Conservation (phyloP, 2,797 vertebrate species). For the Phalanger gymnotis region DNA sequence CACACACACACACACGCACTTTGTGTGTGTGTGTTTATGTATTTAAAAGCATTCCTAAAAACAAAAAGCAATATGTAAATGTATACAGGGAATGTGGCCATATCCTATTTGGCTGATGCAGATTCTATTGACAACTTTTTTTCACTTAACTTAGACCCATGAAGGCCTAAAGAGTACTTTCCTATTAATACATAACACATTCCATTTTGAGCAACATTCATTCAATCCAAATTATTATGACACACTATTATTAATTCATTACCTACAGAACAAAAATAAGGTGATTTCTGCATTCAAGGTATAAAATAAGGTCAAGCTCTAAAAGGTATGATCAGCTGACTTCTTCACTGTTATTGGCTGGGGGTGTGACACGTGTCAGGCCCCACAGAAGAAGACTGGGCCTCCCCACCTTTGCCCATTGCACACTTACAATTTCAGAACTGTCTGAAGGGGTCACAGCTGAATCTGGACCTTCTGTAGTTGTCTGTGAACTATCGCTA, state of each 20-base stretch:
- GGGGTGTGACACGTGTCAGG: conserved; percentile 83
- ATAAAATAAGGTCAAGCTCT: conserved; percentile 72
- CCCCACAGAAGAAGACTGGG: conserved; percentile 84
- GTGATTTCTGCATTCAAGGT: conserved; percentile 11
- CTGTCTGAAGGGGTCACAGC: conserved; percentile 97
- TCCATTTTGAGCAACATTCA: not conserved
- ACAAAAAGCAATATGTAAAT: not conserved
- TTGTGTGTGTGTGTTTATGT: too few species aligned
- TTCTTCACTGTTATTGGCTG: conserved; percentile 88
- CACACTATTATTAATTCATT: not conserved
- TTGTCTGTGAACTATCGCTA: conserved; percentile 98
- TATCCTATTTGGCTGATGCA: not conserved
- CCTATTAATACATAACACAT: not conserved
- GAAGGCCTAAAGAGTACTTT: not conserved
- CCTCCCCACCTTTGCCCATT: conserved; percentile 81
- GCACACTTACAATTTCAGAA: conserved; percentile 95
- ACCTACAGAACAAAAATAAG: not conserved
- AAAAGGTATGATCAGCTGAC: conserved; percentile 81
- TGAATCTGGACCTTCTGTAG: conserved; percentile 97
- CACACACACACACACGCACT: too few species aligned
- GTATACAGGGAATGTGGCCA: not conserved
- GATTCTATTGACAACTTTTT: not conserved
- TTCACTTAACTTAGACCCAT: not conserved
- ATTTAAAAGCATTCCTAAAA: not conserved
- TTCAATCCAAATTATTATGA: not conserved